A percentile compares a stretch with the other conserved stretches of the same genome.
Conservation (phyloP, 2,113 vertebrate genomes). For the Cervus canadensis region DNA sequence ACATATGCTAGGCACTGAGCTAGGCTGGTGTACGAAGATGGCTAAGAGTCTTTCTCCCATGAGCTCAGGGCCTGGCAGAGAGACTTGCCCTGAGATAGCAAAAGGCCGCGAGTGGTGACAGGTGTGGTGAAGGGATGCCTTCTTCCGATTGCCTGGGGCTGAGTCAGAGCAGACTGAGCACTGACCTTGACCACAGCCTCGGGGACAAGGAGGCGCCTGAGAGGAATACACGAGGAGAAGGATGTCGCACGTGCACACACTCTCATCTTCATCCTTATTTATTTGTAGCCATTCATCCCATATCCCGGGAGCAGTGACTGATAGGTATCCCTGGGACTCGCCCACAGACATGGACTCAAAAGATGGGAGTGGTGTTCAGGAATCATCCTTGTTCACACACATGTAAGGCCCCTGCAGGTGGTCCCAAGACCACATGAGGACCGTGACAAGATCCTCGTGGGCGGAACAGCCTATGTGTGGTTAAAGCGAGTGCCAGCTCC, state of each 20-base stretch:
- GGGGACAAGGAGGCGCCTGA: not conserved
- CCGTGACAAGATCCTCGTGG: rapidly evolving
- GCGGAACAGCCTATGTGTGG: not conserved
- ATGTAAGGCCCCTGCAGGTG: not conserved
- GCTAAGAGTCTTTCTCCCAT: not conserved
- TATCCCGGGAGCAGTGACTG: not conserved
- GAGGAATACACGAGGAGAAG: not conserved
- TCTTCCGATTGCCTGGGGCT: not conserved
- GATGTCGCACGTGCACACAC: not conserved
- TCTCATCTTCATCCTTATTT: not conserved
- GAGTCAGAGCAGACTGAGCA: too few relatives aligned
- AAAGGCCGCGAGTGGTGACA: not conserved
- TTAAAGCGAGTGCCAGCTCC: not conserved
- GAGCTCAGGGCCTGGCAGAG: not conserved
- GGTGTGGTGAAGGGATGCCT: not conserved
- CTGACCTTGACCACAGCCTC: not conserved
- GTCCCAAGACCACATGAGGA: not conserved
- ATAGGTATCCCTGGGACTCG: not conserved
- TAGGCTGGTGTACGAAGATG: not conserved
- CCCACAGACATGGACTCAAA: not conserved
- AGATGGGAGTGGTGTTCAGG: not conserved
- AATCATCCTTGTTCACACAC: not conserved
- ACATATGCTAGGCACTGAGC: not conserved
- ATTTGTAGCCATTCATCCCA: not conserved
- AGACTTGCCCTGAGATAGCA: not conserved